phyloP scores from a whole-genome alignment of 2,113 vertebrate genomes.

The Chionis minor region DNA sequence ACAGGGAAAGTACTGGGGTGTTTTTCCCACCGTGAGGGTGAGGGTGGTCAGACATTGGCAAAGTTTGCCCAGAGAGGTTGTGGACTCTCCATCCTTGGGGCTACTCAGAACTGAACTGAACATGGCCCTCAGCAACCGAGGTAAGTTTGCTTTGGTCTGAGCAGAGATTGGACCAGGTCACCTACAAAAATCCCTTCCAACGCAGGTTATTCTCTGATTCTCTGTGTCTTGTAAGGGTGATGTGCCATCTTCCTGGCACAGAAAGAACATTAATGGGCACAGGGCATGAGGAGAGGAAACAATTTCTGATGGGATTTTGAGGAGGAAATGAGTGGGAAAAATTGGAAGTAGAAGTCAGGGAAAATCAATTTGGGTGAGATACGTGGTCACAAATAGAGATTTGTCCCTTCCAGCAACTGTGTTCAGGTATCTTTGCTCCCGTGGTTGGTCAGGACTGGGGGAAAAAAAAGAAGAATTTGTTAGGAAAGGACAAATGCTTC shows the following conservation, averaged over 20 bases:
- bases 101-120: not conserved
- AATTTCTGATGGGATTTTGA: not conserved
- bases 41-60: not conserved
- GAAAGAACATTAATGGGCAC: not conserved
- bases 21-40: fast-evolving
- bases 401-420: not conserved
- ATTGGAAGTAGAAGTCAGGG: not conserved
- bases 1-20: not conserved
- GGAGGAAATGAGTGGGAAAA: not conserved
- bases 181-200: not conserved
- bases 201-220: not conserved
- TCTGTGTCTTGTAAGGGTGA: not conserved
- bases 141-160: not conserved
- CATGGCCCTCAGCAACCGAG: not conserved
- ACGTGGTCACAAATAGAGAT: not conserved
- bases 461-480: not conserved
- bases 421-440: not conserved
- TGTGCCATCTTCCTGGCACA: not conserved
- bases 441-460: not conserved
- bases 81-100: not conserved
- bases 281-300: not conserved
- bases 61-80: not conserved
- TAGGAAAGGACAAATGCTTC: not conserved
- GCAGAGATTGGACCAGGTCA: not conserved
- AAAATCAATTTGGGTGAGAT: not conserved